Conservation (phyloP, 2,888 invertebrate species). For the Parasteatoda lunata region DNA sequence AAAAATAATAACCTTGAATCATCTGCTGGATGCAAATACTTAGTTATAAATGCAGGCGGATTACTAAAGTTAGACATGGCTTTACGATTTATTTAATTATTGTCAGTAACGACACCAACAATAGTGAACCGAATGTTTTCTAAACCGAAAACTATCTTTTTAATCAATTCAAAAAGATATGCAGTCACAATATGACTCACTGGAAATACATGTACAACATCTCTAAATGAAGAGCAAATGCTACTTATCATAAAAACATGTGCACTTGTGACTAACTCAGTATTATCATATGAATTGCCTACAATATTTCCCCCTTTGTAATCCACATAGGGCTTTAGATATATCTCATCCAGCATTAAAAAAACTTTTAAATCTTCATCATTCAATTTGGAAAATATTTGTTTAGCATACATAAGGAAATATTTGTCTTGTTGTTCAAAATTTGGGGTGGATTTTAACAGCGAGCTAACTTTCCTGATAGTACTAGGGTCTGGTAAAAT, state of each 20-base stretch:
- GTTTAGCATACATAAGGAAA: conserved; percentile 7
- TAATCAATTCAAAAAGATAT: conserved; percentile 1
- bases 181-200: conserved; percentile 1
- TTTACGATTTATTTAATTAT: not conserved
- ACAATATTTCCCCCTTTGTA: conserved; percentile 21
- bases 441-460: not conserved
- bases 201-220: conserved; percentile 13
- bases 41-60: not conserved
- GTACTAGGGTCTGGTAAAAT: conserved; percentile 28
- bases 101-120: conserved; percentile 5
- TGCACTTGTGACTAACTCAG: conserved; percentile 13
- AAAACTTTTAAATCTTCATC: not conserved
- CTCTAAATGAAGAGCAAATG: conserved; percentile 4
- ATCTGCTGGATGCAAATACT: not conserved
- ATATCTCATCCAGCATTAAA: not conserved
- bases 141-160: conserved; percentile 14
- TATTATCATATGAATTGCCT: conserved; percentile 11
- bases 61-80: not conserved
- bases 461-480: conserved; percentile 1
- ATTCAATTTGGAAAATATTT: not conserved
- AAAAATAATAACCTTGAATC: not conserved
- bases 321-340: conserved; percentile 8
- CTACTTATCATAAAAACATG: conserved; percentile 30
- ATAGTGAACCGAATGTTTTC: no score
- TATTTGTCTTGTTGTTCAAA: conserved; percentile 8